These are phyloP conservation scores for Lethrus apterus DNA, from an alignment of 1,140 invertebrate species.

Conservation along the genomic window DNA sequence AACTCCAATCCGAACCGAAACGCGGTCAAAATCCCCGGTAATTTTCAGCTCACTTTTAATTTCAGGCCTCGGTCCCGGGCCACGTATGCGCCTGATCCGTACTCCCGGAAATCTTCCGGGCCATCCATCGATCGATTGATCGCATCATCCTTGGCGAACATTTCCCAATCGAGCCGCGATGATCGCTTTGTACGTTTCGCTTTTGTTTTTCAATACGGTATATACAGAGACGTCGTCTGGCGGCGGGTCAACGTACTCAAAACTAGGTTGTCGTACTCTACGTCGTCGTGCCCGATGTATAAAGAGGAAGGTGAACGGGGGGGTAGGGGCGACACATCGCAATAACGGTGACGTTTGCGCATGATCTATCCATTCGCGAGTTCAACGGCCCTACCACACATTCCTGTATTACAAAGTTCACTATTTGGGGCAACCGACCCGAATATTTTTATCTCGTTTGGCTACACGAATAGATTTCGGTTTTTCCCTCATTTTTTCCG, in stretches of 20 bases:
- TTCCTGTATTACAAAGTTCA: slow-evolving; percentile 25
- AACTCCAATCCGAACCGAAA: slow-evolving; percentile 17
- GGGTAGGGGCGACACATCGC: slow-evolving; percentile 7
- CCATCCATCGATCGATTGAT: too few species aligned
- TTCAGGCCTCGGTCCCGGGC: slow-evolving; percentile 4
- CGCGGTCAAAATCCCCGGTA: slow-evolving; percentile 17
- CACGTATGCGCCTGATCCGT: neutral
- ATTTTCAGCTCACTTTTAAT: slow-evolving; percentile 13
- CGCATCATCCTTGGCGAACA: too few species aligned
- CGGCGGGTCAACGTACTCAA: slow-evolving; percentile 25
- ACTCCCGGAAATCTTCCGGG: neutral
- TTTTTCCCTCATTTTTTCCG: slow-evolving; percentile 4
- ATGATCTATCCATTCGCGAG: slow-evolving; percentile 21
- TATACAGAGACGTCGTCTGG: slow-evolving; percentile 9
- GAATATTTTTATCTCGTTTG: slow-evolving; percentile 23
- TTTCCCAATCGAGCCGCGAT: neutral
- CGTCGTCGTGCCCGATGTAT: too few species aligned
- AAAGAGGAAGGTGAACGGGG: slow-evolving; percentile 12
- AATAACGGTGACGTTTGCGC: slow-evolving; percentile 26
- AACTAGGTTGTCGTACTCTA: slow-evolving; percentile 33
- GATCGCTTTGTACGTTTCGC: slow-evolving; percentile 12
- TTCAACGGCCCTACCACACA: slow-evolving; percentile 25
- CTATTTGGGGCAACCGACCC: slow-evolving; percentile 25
- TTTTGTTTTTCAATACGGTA: slow-evolving; percentile 25
- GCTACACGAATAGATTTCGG: slow-evolving; percentile 15